Percentiles rank a stretch among this genome's conserved stretches.
Conservation (phyloP, 2,797 vertebrate species). For the Sebastes goodei region DNA sequence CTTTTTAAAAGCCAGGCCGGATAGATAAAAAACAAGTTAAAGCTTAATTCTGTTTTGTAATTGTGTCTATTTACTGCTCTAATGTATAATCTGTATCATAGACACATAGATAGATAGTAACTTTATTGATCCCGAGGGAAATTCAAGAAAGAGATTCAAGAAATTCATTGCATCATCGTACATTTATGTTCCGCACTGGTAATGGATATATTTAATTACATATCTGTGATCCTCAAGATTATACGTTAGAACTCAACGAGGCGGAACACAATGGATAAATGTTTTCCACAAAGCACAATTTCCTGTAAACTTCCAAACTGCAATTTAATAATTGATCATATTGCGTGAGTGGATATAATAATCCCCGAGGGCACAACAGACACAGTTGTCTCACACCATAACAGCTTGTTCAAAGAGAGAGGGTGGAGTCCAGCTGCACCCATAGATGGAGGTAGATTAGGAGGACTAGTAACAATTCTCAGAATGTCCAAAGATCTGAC, state of each 20-base stretch:
- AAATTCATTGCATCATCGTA: neutral
- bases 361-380: slow-evolving; percentile 8
- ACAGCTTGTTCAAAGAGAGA: neutral
- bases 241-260: neutral
- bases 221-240: neutral
- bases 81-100: too few relatives aligned
- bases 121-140: too few relatives aligned
- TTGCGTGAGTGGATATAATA: neutral
- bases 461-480: neutral
- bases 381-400: neutral
- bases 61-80: neutral
- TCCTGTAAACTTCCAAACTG: neutral
- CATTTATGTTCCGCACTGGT: neutral
- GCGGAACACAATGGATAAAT: neutral
- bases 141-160: too few relatives aligned
- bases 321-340: neutral
- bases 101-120: too few relatives aligned
- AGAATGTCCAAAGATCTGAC: neutral
- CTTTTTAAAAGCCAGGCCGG: neutral
- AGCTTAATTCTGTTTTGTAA: neutral
- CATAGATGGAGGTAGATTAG: neutral
- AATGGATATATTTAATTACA: neutral
- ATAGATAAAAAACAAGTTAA: neutral
- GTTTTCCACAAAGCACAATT: neutral
- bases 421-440: neutral